Conservation (phyloP, 2,888 invertebrate species). For the Calliopum simillimum region DNA sequence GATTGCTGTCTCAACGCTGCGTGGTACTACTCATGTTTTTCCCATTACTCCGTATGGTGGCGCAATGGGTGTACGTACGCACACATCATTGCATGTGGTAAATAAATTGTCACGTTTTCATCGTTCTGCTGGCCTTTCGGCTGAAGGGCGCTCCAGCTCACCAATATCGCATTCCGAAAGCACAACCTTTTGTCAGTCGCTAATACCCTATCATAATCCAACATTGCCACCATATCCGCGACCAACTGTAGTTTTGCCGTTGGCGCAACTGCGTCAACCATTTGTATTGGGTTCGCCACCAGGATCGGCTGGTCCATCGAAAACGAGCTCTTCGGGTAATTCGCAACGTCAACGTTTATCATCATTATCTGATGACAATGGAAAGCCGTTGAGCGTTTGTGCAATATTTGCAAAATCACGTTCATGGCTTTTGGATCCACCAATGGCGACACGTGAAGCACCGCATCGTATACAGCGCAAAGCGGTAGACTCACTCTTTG, state of each 20-base stretch:
- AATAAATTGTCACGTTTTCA: constrained; percentile 96
- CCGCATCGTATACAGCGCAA: constrained; percentile 69
- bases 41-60: constrained; percentile 98
- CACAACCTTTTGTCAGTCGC: constrained; percentile 64
- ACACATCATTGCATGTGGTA: constrained; percentile 92
- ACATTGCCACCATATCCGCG: constrained; percentile 91
- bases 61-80: constrained; percentile 89
- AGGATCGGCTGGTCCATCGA: constrained; percentile 51
- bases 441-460: constrained; percentile 67
- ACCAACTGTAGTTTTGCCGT: constrained; percentile 81
- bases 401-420: constrained; percentile 82
- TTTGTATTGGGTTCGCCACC: constrained; percentile 64
- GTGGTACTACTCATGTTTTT: constrained; percentile 98
- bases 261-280: constrained; percentile 87
- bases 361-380: constrained; percentile 78
- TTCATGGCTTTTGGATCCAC: constrained; percentile 74
- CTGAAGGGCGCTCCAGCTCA: constrained; percentile 78
- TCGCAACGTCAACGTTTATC: constrained; percentile 75
- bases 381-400: constrained; percentile 79
- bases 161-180: constrained; percentile 70
- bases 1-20: constrained; percentile 94
- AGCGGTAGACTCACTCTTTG: constrained; percentile 86
- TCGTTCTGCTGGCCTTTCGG: constrained; percentile 90
- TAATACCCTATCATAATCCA: constrained; percentile 84
- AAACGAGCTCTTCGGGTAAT: constrained; percentile 31